A percentile compares a stretch with the other conserved stretches of the same genome.
Conservation (phyloP, 2,113 vertebrate species). For the Naja naja region DNA sequence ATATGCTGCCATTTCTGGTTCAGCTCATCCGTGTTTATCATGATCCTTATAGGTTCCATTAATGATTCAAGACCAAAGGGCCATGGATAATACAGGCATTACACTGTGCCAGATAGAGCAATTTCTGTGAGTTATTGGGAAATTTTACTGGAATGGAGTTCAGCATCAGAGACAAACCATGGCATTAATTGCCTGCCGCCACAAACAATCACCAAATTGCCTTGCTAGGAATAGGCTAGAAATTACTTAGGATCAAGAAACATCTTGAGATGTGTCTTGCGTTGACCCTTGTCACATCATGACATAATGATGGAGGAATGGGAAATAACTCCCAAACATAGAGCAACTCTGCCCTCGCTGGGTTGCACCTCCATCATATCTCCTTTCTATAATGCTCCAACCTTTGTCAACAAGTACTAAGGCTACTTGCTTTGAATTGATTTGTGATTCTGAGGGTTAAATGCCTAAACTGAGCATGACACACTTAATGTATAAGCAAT, state of each 20-base stretch:
- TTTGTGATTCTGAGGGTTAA: slow-evolving; percentile 15
- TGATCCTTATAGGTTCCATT: background rate
- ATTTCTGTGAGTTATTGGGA: background rate
- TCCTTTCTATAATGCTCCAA: background rate
- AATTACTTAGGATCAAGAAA: background rate
- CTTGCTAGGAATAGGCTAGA: background rate
- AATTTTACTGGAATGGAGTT: slow-evolving; percentile 21
- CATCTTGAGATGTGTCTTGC: background rate
- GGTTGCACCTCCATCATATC: no score
- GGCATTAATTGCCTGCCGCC: background rate
- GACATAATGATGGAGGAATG: background rate
- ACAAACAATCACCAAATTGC: background rate
- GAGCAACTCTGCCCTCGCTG: no score
- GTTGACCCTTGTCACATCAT: background rate
- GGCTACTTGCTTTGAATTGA: background rate
- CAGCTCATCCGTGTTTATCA: background rate
- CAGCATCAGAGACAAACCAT: background rate
- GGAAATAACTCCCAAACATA: background rate
- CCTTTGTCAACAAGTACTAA: background rate
- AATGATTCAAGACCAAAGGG: background rate
- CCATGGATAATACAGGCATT: background rate
- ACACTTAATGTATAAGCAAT: background rate
- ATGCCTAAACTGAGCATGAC: accelerated
- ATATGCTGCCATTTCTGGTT: slow-evolving; percentile 22
- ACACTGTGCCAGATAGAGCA: background rate